phyloP scores from a whole-genome alignment of 2,888 invertebrate species.

The Tachina grossa region DNA sequence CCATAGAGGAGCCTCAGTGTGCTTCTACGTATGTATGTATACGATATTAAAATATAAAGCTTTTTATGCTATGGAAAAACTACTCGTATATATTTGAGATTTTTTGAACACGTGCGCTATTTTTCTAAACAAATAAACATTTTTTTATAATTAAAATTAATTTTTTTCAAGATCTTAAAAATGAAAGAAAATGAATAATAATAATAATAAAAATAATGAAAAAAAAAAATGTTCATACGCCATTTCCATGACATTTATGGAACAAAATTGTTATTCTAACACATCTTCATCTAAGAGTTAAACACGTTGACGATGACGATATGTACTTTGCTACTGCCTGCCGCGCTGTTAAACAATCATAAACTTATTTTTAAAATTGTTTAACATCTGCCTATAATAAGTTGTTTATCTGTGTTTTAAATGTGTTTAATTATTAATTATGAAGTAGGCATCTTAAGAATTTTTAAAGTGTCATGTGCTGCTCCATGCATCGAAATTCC shows the following conservation, averaged over 20 bases:
- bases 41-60: constrained; percentile 21
- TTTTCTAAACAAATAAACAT: constrained; percentile 58
- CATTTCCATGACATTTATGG: constrained; percentile 59
- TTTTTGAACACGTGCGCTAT: constrained; percentile 67
- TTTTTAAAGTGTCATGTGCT: constrained; percentile 47
- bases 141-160: constrained; percentile 50
- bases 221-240: constrained; percentile 10
- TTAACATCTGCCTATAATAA: constrained; percentile 47
- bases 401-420: constrained; percentile 6
- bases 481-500: constrained; percentile 37
- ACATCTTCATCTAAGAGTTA: constrained; percentile 36
- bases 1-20: constrained; percentile 10
- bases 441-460: constrained; percentile 25
- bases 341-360: constrained; percentile 28
- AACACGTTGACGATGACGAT: not conserved
- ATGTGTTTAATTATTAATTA: constrained; percentile 24
- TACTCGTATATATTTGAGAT: constrained; percentile 33
- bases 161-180: constrained; percentile 42
- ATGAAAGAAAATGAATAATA: not conserved
- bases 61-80: constrained; percentile 63
- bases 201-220: not conserved
- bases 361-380: constrained; percentile 38
- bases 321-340: constrained; percentile 6
- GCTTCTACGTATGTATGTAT: not conserved
- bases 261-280: constrained; percentile 61